Base-by-base conservation (phyloP, 1,140 invertebrate species). In the Trichonephila clavata region DNA sequence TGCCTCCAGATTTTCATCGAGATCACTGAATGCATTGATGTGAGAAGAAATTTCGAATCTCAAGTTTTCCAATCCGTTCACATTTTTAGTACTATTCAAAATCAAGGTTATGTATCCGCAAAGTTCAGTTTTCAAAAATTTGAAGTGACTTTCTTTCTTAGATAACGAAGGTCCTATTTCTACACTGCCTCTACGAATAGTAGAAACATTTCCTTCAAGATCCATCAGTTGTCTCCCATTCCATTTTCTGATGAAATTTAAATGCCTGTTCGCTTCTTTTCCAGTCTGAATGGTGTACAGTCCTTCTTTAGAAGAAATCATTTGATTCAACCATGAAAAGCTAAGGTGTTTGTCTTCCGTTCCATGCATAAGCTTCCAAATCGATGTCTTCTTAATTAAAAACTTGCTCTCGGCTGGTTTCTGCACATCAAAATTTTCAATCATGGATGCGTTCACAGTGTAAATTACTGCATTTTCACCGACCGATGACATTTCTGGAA, bases 391-490 rank as follows among this genome's bases (percentile, higher is more conserved):
- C 14, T 24, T 57, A n/a, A 84, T 32, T 27, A 84, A 77, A 7
- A 16, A 57, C 2, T 84, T n/a, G 2, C 43, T 84, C 10, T 50
- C 27, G 18, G 6, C 14, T 18, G 13, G 18, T 4, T 77, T 18
- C 18, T 0, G 24, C 14, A 5, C 3, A 16, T 77, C 68, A 39
- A 24, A 27, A 20, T 77, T 77, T 32, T 77, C 24, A 5, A 77
- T 77, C 97, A 99, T 98, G 77, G 98, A 98, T 95, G 98, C 97
- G 95, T 99, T 99, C 21, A 98, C 97, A 0, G 99, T 98, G 18
- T 98, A 97, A 8, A 98, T 96, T 32, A 71, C 18, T 95, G 99
- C 98, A 93, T 98, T 97, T 95, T 98, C 97, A 71, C 96, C 96
- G 0, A 97, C 97, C 86, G 97, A 97, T 21, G 98, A 99, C 95